These are phyloP conservation scores for Sapayoa aenigma DNA, from an alignment of 2,113 vertebrate species.

Conservation along the genomic window DNA sequence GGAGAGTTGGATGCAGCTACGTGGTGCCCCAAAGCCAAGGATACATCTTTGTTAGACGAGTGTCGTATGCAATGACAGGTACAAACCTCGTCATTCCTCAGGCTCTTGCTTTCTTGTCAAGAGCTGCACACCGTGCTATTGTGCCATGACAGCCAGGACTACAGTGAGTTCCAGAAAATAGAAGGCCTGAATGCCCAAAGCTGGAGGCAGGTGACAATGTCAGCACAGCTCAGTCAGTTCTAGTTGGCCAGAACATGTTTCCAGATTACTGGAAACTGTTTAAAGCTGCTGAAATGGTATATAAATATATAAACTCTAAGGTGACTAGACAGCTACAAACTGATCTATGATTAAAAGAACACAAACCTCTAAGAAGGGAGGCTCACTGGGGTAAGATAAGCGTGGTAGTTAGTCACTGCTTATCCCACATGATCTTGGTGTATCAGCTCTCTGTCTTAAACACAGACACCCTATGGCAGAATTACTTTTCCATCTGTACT, in stretches of 20 bases:
- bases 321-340: background rate
- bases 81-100: background rate
- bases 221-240: background rate
- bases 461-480: background rate
- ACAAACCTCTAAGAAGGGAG: background rate
- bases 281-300: background rate
- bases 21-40: background rate
- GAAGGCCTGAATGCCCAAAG: background rate
- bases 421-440: background rate
- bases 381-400: background rate
- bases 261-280: background rate
- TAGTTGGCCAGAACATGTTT: background rate
- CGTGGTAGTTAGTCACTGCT: background rate
- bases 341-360: background rate
- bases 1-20: background rate
- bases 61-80: too few species aligned
- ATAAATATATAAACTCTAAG: background rate
- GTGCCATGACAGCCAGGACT: background rate
- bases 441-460: conserved; percentile 14
- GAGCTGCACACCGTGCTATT: background rate
- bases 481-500: background rate
- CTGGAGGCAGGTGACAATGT: background rate
- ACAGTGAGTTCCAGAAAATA: background rate
- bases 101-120: background rate
- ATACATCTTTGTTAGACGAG: background rate